phyloP scores from a whole-genome alignment of 1,140 invertebrate species.

The Ptiloglossa arizonensis region DNA sequence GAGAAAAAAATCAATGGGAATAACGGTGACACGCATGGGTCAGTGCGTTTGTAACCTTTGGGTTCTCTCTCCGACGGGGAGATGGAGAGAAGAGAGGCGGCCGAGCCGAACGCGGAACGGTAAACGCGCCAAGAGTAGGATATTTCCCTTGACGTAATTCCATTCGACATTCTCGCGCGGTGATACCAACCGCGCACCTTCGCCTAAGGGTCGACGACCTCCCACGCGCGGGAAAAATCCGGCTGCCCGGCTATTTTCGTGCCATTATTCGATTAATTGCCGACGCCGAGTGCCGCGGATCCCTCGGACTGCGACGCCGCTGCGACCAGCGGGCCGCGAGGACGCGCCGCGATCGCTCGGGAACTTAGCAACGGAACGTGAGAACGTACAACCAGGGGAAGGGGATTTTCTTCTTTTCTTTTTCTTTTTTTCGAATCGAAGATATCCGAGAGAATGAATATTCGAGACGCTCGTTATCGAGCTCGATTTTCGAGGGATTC shows the following conservation, averaged over 20 bases:
- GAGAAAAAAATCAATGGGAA: constrained; percentile 64
- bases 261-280: constrained; percentile 64
- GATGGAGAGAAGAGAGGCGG: constrained; percentile 22
- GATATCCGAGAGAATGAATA: too few relatives aligned
- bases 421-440: too few relatives aligned
- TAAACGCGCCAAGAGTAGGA: constrained; percentile 63
- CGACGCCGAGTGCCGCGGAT: neutral
- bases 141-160: constrained; percentile 68
- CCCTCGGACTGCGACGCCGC: neutral
- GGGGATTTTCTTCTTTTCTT: too few relatives aligned
- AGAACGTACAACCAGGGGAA: too few relatives aligned
- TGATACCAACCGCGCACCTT: constrained; percentile 59
- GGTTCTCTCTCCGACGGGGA: constrained; percentile 33
- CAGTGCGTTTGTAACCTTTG: constrained; percentile 69
- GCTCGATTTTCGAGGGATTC: too few relatives aligned
- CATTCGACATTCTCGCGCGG: constrained; percentile 65
- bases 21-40: constrained; percentile 71
- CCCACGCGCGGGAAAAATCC: constrained; percentile 46
- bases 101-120: constrained; percentile 60
- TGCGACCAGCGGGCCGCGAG: neutral
- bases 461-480: too few relatives aligned
- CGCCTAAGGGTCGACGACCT: constrained; percentile 53
- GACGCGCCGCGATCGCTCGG: too few relatives aligned
- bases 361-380: too few relatives aligned
- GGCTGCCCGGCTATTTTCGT: constrained; percentile 53